Conservation (phyloP, 1,140 invertebrate species). For the Bombus superbus region DNA sequence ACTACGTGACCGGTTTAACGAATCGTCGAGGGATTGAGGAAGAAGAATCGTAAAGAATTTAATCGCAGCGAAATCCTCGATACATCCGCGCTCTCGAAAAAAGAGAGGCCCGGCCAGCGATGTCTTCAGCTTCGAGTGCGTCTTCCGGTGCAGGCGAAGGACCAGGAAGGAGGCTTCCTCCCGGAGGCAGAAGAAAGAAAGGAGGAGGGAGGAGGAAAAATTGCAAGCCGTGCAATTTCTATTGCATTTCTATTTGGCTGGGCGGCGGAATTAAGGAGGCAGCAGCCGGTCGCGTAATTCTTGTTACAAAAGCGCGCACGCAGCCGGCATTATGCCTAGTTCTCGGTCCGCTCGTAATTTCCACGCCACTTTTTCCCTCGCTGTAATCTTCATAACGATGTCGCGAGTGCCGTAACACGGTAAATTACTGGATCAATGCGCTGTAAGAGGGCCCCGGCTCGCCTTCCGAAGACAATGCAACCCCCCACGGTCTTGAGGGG, state of each 20-base stretch:
- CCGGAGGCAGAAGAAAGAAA: neutral
- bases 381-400: slow-evolving; percentile 70
- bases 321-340: slow-evolving; percentile 55
- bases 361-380: slow-evolving; percentile 57
- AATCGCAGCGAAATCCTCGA: neutral
- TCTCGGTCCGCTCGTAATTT: slow-evolving; percentile 57
- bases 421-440: slow-evolving; percentile 71
- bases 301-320: slow-evolving; percentile 60
- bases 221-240: slow-evolving; percentile 16
- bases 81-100: neutral
- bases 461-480: slow-evolving; percentile 53
- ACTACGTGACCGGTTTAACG: too few relatives aligned
- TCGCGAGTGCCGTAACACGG: slow-evolving; percentile 64
- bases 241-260: slow-evolving; percentile 49
- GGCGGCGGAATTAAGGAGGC: slow-evolving; percentile 32
- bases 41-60: neutral
- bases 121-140: neutral
- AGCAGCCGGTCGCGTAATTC: slow-evolving; percentile 50
- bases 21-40: neutral
- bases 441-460: slow-evolving; percentile 55
- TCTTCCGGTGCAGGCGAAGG: neutral
- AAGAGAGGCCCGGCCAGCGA: neutral
- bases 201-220: neutral
- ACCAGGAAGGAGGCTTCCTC: neutral
- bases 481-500: slow-evolving; percentile 13